A percentile compares a stretch with the other conserved stretches of the same genome.
These are phyloP conservation scores for Trichomalopsis sarcophagae DNA, from an alignment of 1,140 invertebrate species.

Conservation along the genomic window DNA sequence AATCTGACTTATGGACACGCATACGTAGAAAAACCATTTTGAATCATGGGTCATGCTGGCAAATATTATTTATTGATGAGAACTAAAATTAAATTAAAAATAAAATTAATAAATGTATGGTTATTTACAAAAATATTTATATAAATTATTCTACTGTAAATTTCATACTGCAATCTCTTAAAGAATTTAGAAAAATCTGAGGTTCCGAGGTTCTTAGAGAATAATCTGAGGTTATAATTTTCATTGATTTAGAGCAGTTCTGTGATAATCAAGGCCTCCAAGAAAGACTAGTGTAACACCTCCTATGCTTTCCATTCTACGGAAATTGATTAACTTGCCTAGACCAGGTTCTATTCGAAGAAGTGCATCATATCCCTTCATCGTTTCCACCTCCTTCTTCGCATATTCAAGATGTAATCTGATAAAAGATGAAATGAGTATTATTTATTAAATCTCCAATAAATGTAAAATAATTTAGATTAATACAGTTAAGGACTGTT, in stretches of 20 bases:
- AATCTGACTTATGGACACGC: no score
- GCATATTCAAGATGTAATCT: conserved; percentile 82
- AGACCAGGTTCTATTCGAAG: conserved; percentile 78
- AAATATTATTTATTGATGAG: no score
- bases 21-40: no score
- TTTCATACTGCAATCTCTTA: no score
- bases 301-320: conserved; percentile 78
- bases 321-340: conserved; percentile 84
- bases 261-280: conserved; percentile 89
- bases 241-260: conserved; percentile 63
- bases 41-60: no score
- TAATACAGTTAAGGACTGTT: conserved; percentile 26
- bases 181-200: no score
- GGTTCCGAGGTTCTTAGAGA: no score
- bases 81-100: no score
- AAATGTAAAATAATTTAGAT: background rate
- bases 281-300: conserved; percentile 85
- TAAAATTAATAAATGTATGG: no score
- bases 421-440: conserved; percentile 8
- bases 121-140: no score
- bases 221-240: no score
- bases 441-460: background rate
- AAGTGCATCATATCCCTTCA: conserved; percentile 76
- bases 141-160: no score
- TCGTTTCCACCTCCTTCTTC: conserved; percentile 88